A percentile compares a stretch with the other conserved stretches of the same genome.
phyloP scores from a whole-genome alignment of 2,113 vertebrate species.

The Syngnathoides biaculeatus region DNA sequence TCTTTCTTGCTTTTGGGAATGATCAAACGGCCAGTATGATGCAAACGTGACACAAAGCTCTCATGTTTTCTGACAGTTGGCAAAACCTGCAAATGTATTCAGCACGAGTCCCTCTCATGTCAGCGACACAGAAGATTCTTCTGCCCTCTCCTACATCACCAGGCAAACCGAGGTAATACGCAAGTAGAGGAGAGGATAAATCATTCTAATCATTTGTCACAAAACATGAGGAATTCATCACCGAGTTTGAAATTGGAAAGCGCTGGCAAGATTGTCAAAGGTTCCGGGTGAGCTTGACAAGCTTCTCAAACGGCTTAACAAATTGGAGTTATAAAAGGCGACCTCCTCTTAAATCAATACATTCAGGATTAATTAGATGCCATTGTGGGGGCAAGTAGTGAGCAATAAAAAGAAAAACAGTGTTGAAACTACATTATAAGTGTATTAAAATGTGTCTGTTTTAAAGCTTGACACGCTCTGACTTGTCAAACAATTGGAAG shows the following conservation, averaged over 20 bases:
- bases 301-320: constrained; percentile 49
- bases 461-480: constrained; percentile 22
- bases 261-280: neutral
- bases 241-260: constrained; percentile 12
- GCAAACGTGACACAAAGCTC: neutral
- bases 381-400: constrained; percentile 11
- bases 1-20: neutral
- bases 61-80: constrained; percentile 27
- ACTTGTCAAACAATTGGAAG: neutral
- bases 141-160: constrained; percentile 47
- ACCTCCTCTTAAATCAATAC: constrained; percentile 39
- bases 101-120: constrained; percentile 53
- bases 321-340: constrained; percentile 29
- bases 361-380: constrained; percentile 39
- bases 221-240: constrained; percentile 39
- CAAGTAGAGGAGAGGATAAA: constrained; percentile 54
- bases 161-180: constrained; percentile 55
- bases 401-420: neutral
- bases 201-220: constrained; percentile 49
- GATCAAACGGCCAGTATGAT: constrained; percentile 11
- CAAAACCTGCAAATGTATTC: constrained; percentile 38
- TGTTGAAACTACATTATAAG: constrained; percentile 32
- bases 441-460: constrained; percentile 47
- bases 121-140: constrained; percentile 55
- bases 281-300: constrained; percentile 29